Evolutionary conservation across 2,113 vertebrate genomes (phyloP).

Genomic region (Hippoglossus stenolepis): DNA sequence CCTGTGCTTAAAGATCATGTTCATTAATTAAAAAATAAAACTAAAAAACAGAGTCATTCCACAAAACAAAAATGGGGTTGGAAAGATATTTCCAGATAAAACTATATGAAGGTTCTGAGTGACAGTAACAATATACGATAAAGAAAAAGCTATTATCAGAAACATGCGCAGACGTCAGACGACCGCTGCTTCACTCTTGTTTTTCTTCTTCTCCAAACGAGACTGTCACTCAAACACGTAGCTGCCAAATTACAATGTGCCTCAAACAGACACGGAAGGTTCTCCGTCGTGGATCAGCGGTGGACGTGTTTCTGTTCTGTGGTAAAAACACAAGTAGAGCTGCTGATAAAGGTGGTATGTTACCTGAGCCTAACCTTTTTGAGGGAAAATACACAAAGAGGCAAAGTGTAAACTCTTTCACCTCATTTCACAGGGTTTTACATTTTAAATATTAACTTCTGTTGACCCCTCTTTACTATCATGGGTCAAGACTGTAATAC

Average conservation of each 20-base stretch:
- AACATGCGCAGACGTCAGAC: too few relatives aligned
- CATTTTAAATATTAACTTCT: conserved; percentile 18
- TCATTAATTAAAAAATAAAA: conserved; percentile 42
- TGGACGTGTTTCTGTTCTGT: too few relatives aligned
- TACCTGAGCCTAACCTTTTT: not conserved
- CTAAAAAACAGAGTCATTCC: conserved; percentile 10
- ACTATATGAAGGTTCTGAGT: not conserved
- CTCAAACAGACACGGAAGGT: not conserved
- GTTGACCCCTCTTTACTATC: not conserved
- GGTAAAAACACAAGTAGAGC: not conserved
- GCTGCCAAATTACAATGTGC: not conserved
- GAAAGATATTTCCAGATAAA: conserved; percentile 4
- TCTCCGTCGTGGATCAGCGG: not conserved
- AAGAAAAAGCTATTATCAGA: not conserved
- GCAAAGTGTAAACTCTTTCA: too few relatives aligned
- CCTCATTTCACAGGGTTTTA: not conserved
- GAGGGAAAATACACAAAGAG: not conserved
- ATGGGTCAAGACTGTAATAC: not conserved
- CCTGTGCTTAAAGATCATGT: conserved; percentile 7
- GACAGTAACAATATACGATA: conserved; percentile 3
- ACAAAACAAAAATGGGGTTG: conserved; percentile 17
- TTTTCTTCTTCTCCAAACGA: conserved; percentile 13
- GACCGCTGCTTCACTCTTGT: not conserved
- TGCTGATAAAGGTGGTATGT: not conserved
- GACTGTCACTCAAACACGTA: not conserved